Evolutionary conservation across 2,888 invertebrate genomes (phyloP).

Genomic region (Drosophila parthenogenetica): DNA sequence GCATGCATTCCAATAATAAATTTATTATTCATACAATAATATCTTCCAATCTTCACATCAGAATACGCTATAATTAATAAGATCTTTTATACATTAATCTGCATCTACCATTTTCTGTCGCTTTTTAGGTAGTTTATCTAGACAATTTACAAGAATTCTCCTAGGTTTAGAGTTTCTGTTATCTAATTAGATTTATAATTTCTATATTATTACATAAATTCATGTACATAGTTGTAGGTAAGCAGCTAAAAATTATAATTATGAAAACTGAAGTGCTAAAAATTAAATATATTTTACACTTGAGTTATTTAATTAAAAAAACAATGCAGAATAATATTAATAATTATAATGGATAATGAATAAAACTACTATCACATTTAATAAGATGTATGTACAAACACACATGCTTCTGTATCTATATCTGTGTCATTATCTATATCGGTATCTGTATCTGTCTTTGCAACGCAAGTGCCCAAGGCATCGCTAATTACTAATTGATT

Average conservation of each 20-base stretch:
- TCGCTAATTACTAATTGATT: constrained; percentile 20
- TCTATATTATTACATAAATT: constrained; percentile 37
- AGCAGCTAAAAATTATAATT: constrained; percentile 31
- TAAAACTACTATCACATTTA: constrained; percentile 82
- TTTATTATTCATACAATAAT: constrained; percentile 41
- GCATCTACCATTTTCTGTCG: constrained; percentile 32
- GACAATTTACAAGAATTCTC: constrained; percentile 55
- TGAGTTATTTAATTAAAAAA: constrained; percentile 32
- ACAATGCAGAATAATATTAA: constrained; percentile 51
- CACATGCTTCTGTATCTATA: constrained; percentile 6
- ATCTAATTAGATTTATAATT: constrained; percentile 20
- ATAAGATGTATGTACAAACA: constrained; percentile 51
- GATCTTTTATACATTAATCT: constrained; percentile 38
- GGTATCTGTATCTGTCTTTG: constrained; percentile 25
- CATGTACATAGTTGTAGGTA: constrained; percentile 44
- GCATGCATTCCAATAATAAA: constrained; percentile 65
- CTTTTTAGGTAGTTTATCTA: constrained; percentile 33
- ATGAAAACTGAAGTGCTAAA: constrained; percentile 20
- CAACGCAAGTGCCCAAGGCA: constrained; percentile 33
- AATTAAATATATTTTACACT: constrained; percentile 23
- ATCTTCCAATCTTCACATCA: constrained; percentile 30
- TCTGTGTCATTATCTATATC: constrained; percentile 10
- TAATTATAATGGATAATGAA: constrained; percentile 35
- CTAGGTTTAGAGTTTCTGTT: constrained; percentile 16
- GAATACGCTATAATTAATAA: constrained; percentile 62